These are phyloP conservation scores for Carterocephalus palaemon DNA, from an alignment of 2,888 invertebrate genomes.

Conservation along the genomic window DNA sequence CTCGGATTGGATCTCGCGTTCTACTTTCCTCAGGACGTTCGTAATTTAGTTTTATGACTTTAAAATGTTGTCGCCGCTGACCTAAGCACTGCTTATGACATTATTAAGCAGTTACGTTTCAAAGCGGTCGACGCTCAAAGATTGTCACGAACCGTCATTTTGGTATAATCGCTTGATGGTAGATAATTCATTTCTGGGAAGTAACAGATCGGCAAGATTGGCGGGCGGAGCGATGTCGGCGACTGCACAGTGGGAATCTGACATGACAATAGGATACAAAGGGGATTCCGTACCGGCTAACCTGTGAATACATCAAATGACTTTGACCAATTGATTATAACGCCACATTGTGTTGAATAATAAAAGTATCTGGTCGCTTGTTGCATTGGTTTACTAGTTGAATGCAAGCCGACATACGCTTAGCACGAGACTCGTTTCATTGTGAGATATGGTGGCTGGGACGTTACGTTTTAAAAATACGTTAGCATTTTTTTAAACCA, in stretches of 20 bases:
- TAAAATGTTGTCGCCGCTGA: conserved; percentile 62
- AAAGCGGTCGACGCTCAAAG: neutral
- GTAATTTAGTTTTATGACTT: conserved; percentile 76
- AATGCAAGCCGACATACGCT: conserved; percentile 37
- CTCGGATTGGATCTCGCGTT: conserved; percentile 75
- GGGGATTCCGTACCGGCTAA: conserved; percentile 46
- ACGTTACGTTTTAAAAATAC: conserved; percentile 4
- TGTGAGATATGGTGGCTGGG: neutral
- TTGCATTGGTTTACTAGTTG: conserved; percentile 20
- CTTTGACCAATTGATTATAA: conserved; percentile 75
- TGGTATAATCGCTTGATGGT: conserved; percentile 20
- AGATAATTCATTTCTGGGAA: conserved; percentile 40
- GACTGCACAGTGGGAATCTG: conserved; percentile 63
- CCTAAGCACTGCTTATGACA: conserved; percentile 48
- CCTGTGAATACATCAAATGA: conserved; percentile 59
- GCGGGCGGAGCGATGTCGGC: conserved; percentile 50
- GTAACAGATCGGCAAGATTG: conserved; percentile 42
- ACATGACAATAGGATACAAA: conserved; percentile 58
- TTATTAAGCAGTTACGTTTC: conserved; percentile 36
- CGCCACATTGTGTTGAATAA: conserved; percentile 49
- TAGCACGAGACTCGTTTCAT: conserved; percentile 35
- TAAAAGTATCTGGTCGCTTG: conserved; percentile 18
- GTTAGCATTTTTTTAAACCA: neutral
- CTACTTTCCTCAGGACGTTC: conserved; percentile 72
- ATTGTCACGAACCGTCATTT: conserved; percentile 20